Evolutionary conservation across 2,797 vertebrate genomes (phyloP), one percentile per base, ranked within the genome.

Genomic region (Rachycentron canadum): DNA sequence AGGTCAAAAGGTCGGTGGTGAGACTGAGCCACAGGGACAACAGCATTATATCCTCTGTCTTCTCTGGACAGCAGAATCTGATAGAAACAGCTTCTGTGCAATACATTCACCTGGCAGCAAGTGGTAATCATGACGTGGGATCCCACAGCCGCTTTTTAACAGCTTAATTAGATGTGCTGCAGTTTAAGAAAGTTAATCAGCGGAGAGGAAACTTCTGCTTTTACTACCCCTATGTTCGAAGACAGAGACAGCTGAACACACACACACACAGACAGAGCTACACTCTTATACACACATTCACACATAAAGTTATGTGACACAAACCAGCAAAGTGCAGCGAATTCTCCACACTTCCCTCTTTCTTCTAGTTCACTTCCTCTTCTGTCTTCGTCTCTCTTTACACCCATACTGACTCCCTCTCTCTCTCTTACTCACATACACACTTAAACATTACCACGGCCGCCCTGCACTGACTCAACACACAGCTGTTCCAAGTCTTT

Each of bases 131-230:
- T 55, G n/a, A 64, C 32, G 43, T 52, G 49, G 61, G 61, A 82
- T 79, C 50, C 73, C 69, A 73, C 41, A 47, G 78, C 17, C 36
- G 43, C 78, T 63, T 81, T 71, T 84, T 69, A 84, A 79, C 73
- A 81, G 61, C 52, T 78, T 79, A 91, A 89, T 91, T 86, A 85
- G 71, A 76, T 47, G 67, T 41, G 64, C 69, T 63, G 76, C 67
- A 60, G 77, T 86, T 84, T 81, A 70, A 83, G 56, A 75, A 82
- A 77, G 73, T 85, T 88, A 71, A 82, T 90, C 81, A 88, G 83
- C 2, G 40, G 69, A 76, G 74, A 77, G 77, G 64, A 89, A 77
- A 83, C 62, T 78, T 85, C 70, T 75, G 62, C 70, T 71, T 75
- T 76, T 79, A 43, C 62, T 71, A 23, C 40, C 70, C 36, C 74